Percentiles rank a stretch among this genome's conserved stretches.
Evolutionary conservation across 2,113 vertebrate species (phyloP).

Genomic region (Propithecus coquereli): DNA sequence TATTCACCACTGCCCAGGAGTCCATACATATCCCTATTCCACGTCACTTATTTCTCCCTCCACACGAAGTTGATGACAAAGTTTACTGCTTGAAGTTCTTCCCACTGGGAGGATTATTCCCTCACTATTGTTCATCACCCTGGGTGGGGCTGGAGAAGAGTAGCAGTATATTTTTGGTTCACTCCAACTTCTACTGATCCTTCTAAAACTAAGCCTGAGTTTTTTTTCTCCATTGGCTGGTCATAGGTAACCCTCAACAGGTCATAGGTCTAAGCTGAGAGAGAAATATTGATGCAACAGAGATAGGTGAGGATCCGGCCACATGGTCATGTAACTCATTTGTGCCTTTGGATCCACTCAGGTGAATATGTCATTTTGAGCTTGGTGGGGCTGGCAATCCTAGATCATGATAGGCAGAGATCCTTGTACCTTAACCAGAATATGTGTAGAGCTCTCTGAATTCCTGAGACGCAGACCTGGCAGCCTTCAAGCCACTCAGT

Average conservation of each 20-base stretch:
- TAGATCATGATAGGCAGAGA: not conserved
- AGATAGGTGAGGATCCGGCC: not conserved
- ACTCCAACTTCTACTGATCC: not conserved
- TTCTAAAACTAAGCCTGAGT: not conserved
- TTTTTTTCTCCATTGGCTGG: not conserved
- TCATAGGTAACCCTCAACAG: not conserved
- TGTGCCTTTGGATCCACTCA: not conserved
- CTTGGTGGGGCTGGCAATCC: not conserved
- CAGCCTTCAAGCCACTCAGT: not conserved
- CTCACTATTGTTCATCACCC: not conserved
- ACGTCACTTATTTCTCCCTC: not conserved
- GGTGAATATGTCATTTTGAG: not conserved
- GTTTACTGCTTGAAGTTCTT: not conserved
- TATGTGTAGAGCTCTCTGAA: not conserved
- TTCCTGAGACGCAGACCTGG: not conserved
- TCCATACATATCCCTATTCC: not conserved
- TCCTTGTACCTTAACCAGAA: not conserved
- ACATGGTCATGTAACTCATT: not conserved
- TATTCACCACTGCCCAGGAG: not conserved
- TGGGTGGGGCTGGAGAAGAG: not conserved
- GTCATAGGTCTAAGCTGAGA: not conserved
- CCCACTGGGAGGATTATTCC: not conserved
- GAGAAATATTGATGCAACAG: no score
- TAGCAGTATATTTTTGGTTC: not conserved
- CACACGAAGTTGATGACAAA: not conserved